Conservation (phyloP, 2,113 vertebrate species). For the Ptychochromis oligacanthus region DNA sequence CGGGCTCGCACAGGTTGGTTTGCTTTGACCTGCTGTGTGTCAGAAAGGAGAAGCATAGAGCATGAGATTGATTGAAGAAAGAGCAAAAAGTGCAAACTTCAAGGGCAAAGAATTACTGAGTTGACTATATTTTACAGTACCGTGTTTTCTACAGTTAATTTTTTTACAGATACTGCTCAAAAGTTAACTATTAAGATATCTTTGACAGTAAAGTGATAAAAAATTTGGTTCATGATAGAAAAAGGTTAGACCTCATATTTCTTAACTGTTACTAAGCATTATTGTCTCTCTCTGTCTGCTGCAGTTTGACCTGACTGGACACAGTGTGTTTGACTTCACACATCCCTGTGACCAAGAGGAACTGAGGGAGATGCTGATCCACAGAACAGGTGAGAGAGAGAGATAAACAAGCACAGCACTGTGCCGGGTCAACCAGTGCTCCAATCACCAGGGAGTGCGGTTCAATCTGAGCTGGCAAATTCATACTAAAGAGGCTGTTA, state of each 20-base stretch:
- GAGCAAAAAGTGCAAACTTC: background rate
- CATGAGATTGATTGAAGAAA: background rate
- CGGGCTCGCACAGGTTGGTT: slow-evolving; percentile 92
- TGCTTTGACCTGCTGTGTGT: background rate
- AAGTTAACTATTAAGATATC: background rate
- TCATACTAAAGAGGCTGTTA: slow-evolving; percentile 5
- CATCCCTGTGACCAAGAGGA: slow-evolving; percentile 99
- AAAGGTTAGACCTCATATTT: background rate
- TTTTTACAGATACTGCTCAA: background rate
- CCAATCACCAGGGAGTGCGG: background rate
- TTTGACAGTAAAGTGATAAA: background rate
- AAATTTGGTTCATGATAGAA: background rate
- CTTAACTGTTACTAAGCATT: background rate
- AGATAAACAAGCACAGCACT: background rate
- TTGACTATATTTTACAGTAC: background rate
- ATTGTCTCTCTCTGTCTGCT: slow-evolving; percentile 38
- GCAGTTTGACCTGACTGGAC: slow-evolving; percentile 96
- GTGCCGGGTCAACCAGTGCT: background rate
- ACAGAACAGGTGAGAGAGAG: slow-evolving; percentile 85
- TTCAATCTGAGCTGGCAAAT: background rate
- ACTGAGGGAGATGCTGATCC: slow-evolving; percentile 94
- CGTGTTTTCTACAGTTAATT: background rate
- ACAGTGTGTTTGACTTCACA: slow-evolving; percentile 96
- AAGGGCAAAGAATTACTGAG: background rate
- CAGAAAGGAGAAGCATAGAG: background rate